Evolutionary conservation across 2,113 vertebrate genomes (phyloP), one percentile per base, ranked within the genome.

Genomic region (Verasper variegatus): DNA sequence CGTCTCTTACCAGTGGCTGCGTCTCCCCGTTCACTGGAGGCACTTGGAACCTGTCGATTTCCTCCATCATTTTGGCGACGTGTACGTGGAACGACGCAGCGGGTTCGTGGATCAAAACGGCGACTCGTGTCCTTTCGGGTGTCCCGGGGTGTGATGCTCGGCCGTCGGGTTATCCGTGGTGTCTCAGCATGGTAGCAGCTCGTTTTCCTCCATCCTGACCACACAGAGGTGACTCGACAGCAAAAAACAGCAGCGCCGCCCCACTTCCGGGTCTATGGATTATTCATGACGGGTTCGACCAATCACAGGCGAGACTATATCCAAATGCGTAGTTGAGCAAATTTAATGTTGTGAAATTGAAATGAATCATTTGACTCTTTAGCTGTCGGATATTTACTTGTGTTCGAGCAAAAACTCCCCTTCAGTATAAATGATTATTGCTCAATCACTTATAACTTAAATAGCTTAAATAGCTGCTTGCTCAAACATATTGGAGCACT

Each of bases 1-100:
- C 15, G 26, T 83, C 37, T 63, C 96, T 96, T 92, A 97, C 96
- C 97, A 98, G 89, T 85, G 96, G 97, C 91, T 97, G 96, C 79
- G 96, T 97, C 94, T 98, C 96, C 79, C 96, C 95, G 89, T 96
- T 95, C 77, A 96, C 96, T 82, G 96, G 95, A 88, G 97, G 97
- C 74, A 97, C 97, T 90, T 97, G 97, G 93, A 97, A 97, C 88
- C 96, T 94, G 94, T 97, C 96, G 88, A 97, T 97, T 93, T 97
- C 96, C 91, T 97, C 96, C 97, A 97, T 98, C 96, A 97, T 97
- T 93, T 94, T 96, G 92, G 86, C 92, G 86, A 91, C 82, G 64
- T 71, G 70, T 64, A 11, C 1, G 26, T 4, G 27, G 71, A 75
- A 64, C 58, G 60, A 86, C 31, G 61, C 69, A n/a, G 42, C 5